Conservation (phyloP, 2,113 vertebrate species). For the Tetrax tetrax region DNA sequence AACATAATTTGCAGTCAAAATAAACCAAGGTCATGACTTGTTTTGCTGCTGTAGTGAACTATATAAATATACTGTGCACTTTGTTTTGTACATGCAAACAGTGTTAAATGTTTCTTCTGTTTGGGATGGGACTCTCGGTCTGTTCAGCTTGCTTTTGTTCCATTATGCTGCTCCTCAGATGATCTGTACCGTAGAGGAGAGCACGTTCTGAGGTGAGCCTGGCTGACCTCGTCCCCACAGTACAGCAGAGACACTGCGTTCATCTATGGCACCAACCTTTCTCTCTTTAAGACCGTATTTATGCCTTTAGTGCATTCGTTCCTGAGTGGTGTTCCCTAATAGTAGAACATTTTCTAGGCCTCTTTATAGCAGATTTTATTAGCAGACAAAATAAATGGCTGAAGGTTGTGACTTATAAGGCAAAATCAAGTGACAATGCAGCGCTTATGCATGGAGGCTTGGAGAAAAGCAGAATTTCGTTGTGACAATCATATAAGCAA, state of each 20-base stretch:
- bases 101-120: not conserved
- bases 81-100: not conserved
- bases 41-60: not conserved
- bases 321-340: not conserved
- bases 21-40: not conserved
- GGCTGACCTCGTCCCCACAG: not conserved
- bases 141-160: not conserved
- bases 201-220: rapidly evolving
- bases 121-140: not conserved
- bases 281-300: not conserved
- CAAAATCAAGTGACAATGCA: not conserved
- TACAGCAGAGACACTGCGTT: too few species aligned
- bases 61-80: not conserved
- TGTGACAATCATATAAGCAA: not conserved
- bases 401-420: not conserved
- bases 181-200: not conserved
- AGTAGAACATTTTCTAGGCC: not conserved
- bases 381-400: not conserved
- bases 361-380: not conserved
- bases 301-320: not conserved
- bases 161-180: not conserved
- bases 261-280: not conserved
- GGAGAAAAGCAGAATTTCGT: not conserved
- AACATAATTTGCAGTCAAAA: not conserved
- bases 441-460: not conserved